These are phyloP conservation scores for Leptopilina clavipes DNA, from an alignment of 1,140 invertebrate genomes.

Conservation along the genomic window DNA sequence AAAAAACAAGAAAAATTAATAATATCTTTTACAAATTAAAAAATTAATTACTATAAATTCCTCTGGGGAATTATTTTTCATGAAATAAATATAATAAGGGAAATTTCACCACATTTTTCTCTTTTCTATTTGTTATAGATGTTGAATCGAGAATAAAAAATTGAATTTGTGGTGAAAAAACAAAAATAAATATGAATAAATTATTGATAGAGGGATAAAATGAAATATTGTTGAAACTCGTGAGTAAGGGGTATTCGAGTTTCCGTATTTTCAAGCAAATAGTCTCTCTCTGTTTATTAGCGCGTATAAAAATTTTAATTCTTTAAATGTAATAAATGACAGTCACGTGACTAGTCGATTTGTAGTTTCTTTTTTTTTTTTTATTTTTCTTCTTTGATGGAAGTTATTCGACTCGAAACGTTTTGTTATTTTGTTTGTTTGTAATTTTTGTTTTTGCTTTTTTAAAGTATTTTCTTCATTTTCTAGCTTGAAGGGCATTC, in stretches of 20 bases:
- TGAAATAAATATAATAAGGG: background rate
- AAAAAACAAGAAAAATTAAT: no score
- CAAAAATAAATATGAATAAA: no score
- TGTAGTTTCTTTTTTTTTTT: background rate
- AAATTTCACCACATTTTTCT: background rate
- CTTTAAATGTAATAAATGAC: constrained; percentile 50
- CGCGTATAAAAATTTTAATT: constrained; percentile 49
- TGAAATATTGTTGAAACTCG: background rate
- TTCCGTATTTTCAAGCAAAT: background rate
- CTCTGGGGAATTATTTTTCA: background rate
- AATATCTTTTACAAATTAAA: no score
- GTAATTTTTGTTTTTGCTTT: no score
- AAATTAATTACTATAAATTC: background rate
- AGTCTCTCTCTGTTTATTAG: constrained; percentile 35
- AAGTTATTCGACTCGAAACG: constrained; percentile 46
- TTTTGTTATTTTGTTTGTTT: background rate
- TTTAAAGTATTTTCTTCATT: constrained; percentile 76
- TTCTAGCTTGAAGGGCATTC: constrained; percentile 90
- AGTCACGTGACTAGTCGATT: constrained; percentile 69
- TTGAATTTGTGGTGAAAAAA: no score
- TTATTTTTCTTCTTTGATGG: constrained; percentile 38
- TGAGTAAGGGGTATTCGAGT: background rate
- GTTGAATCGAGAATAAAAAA: no score
- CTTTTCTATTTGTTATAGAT: no score
- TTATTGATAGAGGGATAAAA: no score